Conservation (phyloP, 1,140 invertebrate species). For the Hylaeus volcanicus region DNA sequence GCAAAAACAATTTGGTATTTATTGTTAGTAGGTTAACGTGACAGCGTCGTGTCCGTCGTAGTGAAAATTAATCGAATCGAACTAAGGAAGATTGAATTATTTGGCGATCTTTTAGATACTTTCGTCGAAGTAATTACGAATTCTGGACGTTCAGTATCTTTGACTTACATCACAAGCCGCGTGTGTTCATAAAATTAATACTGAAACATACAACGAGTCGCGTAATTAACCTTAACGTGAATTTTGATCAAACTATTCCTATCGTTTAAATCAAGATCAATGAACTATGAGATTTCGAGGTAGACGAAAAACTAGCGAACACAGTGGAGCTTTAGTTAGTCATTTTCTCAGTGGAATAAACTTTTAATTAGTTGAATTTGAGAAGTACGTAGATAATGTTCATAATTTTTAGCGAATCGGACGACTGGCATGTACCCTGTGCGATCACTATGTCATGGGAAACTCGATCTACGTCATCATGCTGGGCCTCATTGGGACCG, state of each 20-base stretch:
- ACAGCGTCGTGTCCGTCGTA: neutral
- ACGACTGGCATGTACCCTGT: slow-evolving; percentile 70
- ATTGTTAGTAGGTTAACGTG: neutral
- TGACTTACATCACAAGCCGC: neutral
- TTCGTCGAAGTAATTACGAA: neutral
- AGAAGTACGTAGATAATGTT: neutral
- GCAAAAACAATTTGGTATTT: too few relatives aligned
- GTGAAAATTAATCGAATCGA: neutral
- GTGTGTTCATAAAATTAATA: neutral
- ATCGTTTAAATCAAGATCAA: neutral
- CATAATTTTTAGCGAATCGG: slow-evolving; percentile 68
- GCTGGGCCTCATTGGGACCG: slow-evolving; percentile 77
- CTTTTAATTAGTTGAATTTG: slow-evolving; percentile 4
- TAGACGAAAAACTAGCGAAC: slow-evolving; percentile 49
- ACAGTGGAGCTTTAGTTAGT: slow-evolving; percentile 49
- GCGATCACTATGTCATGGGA: slow-evolving; percentile 74
- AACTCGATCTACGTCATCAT: slow-evolving; percentile 73
- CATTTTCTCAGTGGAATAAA: neutral
- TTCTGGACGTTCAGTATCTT: neutral
- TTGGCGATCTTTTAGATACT: neutral
- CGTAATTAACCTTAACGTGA: slow-evolving; percentile 1
- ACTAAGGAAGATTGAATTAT: neutral
- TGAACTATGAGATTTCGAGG: slow-evolving; percentile 62
- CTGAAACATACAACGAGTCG: neutral
- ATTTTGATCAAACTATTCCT: neutral